These are phyloP conservation scores for Ciconia maguari DNA, from an alignment of 2,113 vertebrate species.

Conservation along the genomic window DNA sequence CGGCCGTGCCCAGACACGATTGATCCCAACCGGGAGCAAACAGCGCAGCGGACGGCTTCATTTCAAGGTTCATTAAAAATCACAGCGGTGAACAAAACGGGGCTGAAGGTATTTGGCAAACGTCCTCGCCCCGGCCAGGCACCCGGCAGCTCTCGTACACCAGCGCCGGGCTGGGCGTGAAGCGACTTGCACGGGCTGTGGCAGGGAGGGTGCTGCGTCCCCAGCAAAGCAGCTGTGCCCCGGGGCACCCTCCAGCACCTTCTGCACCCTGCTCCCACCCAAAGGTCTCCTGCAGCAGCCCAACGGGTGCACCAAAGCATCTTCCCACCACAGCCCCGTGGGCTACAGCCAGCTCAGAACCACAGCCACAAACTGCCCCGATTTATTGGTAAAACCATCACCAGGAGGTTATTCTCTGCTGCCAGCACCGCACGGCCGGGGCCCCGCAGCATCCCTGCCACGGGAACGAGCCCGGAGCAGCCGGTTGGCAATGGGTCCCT, in stretches of 20 bases:
- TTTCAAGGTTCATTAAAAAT: background rate
- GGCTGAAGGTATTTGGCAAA: background rate
- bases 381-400: background rate
- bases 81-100: accelerated
- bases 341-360: accelerated
- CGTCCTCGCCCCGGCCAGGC: accelerated
- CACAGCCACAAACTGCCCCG: background rate
- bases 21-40: background rate
- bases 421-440: background rate
- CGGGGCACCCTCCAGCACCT: background rate
- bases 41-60: accelerated
- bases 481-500: background rate
- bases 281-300: background rate
- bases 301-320: accelerated
- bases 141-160: background rate
- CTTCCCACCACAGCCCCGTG: accelerated
- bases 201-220: accelerated
- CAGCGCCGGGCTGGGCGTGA: background rate
- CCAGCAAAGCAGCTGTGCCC: background rate
- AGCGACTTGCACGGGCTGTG: accelerated
- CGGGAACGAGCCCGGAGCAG: accelerated
- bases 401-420: background rate
- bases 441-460: background rate
- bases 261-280: background rate
- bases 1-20: background rate